Conservation (phyloP, 2,888 invertebrate genomes). For the Dolomedes plantarius region DNA sequence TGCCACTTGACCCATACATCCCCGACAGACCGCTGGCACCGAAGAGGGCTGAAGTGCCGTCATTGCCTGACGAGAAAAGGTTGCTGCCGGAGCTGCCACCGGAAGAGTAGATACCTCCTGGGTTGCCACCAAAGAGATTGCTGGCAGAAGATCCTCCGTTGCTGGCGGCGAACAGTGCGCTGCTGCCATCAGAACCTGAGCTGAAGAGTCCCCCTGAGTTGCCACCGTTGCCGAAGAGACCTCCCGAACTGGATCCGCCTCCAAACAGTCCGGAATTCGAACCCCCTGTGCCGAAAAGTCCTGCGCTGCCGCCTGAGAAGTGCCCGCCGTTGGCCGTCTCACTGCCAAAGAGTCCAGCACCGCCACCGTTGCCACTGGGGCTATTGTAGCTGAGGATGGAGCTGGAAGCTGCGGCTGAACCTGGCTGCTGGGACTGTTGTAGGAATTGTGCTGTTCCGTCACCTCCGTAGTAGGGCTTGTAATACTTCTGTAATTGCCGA, state of each 20-base stretch:
- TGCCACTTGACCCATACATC: background rate
- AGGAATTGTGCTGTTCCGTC: background rate
- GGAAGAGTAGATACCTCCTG: background rate
- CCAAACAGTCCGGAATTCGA: background rate
- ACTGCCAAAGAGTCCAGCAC: conserved; percentile 41
- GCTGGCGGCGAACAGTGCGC: conserved; percentile 15
- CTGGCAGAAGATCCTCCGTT: background rate
- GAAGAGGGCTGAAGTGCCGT: background rate
- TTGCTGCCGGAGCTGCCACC: background rate
- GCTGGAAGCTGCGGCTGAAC: conserved; percentile 12
- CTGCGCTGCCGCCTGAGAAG: conserved; percentile 28
- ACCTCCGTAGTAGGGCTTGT: conserved; percentile 57
- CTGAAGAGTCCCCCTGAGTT: conserved; percentile 22
- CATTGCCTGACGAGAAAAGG: conserved; percentile 1
- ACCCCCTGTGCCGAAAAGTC: conserved; percentile 21
- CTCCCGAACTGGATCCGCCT: background rate
- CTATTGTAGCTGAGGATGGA: conserved; percentile 20
- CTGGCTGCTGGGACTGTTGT: conserved; percentile 12
- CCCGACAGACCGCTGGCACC: background rate
- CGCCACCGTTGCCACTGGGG: background rate
- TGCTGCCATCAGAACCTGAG: conserved; percentile 24
- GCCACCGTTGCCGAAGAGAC: conserved; percentile 20
- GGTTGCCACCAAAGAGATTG: background rate
- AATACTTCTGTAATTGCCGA: conserved; percentile 63
- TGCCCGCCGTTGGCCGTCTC: conserved; percentile 41